A percentile compares a stretch with the other conserved stretches of the same genome.
Conservation (phyloP, 2,888 invertebrate species). For the Nemotelus nigrinus region DNA sequence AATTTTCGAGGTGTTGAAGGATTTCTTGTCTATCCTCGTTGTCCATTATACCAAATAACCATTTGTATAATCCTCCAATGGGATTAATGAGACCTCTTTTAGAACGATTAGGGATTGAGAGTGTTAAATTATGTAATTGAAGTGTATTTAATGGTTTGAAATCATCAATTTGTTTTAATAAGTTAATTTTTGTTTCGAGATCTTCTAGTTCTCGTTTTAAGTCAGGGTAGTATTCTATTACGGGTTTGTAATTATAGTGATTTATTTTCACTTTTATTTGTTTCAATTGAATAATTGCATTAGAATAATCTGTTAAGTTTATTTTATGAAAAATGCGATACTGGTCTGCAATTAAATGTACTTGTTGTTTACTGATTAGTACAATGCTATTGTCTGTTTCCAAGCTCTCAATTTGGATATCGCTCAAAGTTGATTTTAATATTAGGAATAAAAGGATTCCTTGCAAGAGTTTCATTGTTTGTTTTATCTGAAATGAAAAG, state of each 20-base stretch:
- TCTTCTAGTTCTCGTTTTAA: not conserved
- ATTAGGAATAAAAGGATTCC: not conserved
- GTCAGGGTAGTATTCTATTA: not conserved
- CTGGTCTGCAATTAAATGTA: too few species aligned
- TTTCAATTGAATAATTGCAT: slow-evolving; percentile 2
- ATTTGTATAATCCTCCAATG: slow-evolving; percentile 9
- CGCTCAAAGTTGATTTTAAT: too few species aligned
- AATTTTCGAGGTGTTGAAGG: slow-evolving; percentile 1
- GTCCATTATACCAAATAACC: not conserved
- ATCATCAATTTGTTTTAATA: slow-evolving; percentile 9
- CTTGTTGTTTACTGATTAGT: too few species aligned
- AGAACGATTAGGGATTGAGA: not conserved
- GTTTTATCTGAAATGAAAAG: not conserved
- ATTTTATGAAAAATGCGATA: not conserved
- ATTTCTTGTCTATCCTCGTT: slow-evolving; percentile 5
- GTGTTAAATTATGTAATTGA: not conserved
- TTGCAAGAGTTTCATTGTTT: not conserved
- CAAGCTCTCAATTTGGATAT: too few species aligned
- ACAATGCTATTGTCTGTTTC: not conserved
- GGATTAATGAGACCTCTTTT: slow-evolving; percentile 4
- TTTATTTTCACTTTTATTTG: too few species aligned
- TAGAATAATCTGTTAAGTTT: not conserved
- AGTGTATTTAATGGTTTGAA: not conserved
- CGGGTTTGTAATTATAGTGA: not conserved
- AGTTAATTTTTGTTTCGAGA: slow-evolving; percentile 9